These are phyloP conservation scores for Nasonovia ribisnigri DNA, from an alignment of 2,888 invertebrate genomes.

Conservation along the genomic window DNA sequence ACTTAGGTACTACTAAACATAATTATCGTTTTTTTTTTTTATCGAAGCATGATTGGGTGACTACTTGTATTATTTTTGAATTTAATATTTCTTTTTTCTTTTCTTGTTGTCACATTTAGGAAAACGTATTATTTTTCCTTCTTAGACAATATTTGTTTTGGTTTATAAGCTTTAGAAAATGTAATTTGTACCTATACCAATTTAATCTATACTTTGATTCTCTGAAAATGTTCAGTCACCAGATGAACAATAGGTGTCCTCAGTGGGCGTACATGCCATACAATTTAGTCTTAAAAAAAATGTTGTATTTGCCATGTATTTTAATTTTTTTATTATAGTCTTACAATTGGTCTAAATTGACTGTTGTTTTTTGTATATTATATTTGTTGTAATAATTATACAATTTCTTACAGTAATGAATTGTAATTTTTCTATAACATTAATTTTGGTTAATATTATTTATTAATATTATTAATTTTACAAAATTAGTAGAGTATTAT, in stretches of 20 bases:
- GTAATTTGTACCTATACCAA: neutral
- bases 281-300: neutral
- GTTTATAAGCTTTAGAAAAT: neutral
- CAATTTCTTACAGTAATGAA: neutral
- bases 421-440: neutral
- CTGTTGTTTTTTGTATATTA: neutral
- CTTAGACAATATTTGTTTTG: constrained; percentile 1
- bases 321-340: neutral
- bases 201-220: neutral
- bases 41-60: neutral
- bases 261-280: neutral
- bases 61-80: neutral
- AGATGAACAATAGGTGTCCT: neutral
- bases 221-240: neutral
- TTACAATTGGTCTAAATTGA: neutral
- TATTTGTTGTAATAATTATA: neutral
- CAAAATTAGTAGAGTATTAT: neutral
- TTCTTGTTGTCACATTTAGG: neutral
- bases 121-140: neutral
- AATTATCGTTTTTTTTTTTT: neutral
- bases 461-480: neutral
- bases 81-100: neutral
- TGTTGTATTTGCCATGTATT: neutral
- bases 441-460: neutral
- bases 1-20: neutral